Evolutionary conservation across 2,113 vertebrate species (phyloP), one percentile per base, ranked within the genome.

Genomic region (Chascanopsetta lugubris): DNA sequence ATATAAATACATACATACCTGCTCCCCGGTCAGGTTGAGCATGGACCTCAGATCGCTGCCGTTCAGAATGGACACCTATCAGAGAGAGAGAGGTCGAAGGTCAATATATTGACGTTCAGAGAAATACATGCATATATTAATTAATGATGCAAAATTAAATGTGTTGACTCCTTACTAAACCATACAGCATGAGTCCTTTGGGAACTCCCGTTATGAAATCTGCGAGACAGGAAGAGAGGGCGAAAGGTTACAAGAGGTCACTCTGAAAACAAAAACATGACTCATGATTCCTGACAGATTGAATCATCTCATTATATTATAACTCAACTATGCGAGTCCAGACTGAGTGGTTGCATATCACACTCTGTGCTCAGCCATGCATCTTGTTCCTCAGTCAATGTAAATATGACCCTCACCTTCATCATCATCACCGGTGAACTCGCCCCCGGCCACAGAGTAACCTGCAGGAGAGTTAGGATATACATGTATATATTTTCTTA

Each of bases 151-250:
- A 3, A 49, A 66, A 61, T 57, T 0, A 69, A 74, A 49, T 20
- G 21, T 67, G n/a, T 12, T 34, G 43, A 49, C 3, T 85, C 64
- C 94, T 95, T 94, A 97, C 95, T 75, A 95, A 93, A 82, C 96
- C 96, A 61, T 94, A 93, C 57, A 96, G 93, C 86, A 94, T 88
- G 64, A 93, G 90, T 85, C 96, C 95, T 85, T 95, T 95, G 36
- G 96, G 95, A 66, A 96, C 93, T 4, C 95, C 96, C n/a, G 95
- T 92, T 63, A 97, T 89, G 63, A 95, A 95, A 85, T 97, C 96
- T 97, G 90, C 36, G 75, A 79, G 15, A 61, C 48, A 59, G 20
- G 68, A 17, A 72, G 9, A 17, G 72, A 51, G 1, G 22, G 6
- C 34, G 9, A 3, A 47, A 22, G 13, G 51, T 77, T 11, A 61